These are phyloP conservation scores for Psettodes erumei DNA, from an alignment of 2,113 vertebrate species.

Conservation along the genomic window DNA sequence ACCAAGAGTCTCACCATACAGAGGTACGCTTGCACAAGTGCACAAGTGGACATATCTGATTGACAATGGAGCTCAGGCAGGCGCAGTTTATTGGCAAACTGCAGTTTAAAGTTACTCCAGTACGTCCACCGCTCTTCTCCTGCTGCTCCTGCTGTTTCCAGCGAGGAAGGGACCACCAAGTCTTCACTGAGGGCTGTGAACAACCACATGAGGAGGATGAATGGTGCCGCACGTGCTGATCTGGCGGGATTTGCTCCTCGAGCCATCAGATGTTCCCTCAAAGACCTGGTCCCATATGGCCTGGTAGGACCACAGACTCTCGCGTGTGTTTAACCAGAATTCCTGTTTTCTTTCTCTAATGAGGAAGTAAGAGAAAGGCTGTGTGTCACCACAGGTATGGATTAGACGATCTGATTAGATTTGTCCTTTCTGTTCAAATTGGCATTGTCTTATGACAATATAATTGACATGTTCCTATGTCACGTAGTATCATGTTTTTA, in stretches of 20 bases:
- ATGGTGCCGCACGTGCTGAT: constrained; percentile 58
- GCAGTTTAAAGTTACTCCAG: not conserved
- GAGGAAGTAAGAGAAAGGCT: not conserved
- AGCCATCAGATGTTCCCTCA: constrained; percentile 89
- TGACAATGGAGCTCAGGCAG: not conserved
- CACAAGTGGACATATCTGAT: too few species aligned
- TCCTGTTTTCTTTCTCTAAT: not conserved
- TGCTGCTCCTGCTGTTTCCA: constrained; percentile 20
- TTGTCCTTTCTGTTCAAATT: not conserved
- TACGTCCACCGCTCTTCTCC: not conserved
- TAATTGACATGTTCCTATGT: too few species aligned
- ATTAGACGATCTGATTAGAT: not conserved
- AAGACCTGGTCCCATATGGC: constrained; percentile 89
- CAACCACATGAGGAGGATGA: constrained; percentile 82
- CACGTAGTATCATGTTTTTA: too few species aligned
- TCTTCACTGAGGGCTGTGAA: constrained; percentile 57
- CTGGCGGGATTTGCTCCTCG: constrained; percentile 81
- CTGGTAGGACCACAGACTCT: constrained; percentile 78
- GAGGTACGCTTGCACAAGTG: constrained; percentile 77
- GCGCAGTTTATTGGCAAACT: too few species aligned
- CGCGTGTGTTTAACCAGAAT: not conserved
- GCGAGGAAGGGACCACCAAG: constrained; percentile 33
- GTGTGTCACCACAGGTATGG: not conserved
- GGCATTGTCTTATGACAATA: too few species aligned
- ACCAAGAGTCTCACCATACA: constrained; percentile 77